These are phyloP conservation scores for Myocastor coypus DNA, from an alignment of 2,113 vertebrate genomes.

Conservation along the genomic window DNA sequence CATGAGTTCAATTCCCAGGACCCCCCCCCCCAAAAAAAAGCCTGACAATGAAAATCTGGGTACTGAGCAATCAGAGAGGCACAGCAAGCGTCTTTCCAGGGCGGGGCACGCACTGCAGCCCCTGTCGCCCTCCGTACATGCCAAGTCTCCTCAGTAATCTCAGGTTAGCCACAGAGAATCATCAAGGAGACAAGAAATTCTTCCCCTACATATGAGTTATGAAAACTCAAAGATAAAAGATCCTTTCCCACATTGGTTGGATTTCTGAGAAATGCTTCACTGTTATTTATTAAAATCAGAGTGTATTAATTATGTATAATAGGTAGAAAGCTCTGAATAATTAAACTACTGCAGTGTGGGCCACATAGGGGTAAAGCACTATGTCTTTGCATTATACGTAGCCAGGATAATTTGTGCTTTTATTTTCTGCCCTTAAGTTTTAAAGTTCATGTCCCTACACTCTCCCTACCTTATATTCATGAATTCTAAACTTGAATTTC, in stretches of 20 bases:
- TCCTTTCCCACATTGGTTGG: background rate
- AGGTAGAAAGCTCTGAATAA: background rate
- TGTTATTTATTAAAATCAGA: conserved; percentile 34
- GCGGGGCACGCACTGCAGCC: background rate
- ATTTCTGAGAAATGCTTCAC: conserved; percentile 2
- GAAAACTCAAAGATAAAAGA: background rate
- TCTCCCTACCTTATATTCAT: conserved; percentile 4
- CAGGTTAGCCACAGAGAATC: background rate
- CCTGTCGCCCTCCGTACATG: background rate
- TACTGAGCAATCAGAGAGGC: background rate
- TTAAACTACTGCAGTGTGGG: background rate
- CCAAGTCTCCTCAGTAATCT: background rate
- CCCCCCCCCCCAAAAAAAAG: too few relatives aligned
- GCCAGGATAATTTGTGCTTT: background rate
- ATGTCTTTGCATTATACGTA: background rate
- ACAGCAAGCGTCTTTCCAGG: background rate
- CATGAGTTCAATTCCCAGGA: too few relatives aligned
- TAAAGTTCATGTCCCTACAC: background rate
- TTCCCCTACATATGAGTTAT: background rate
- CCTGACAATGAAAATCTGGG: background rate
- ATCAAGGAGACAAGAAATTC: background rate
- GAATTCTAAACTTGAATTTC: conserved; percentile 43
- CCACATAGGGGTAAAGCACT: background rate
- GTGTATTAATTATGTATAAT: background rate
- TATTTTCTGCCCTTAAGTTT: conserved; percentile 4